phyloP scores from a whole-genome alignment of 1,140 invertebrate species.

The Nebria ingens region DNA sequence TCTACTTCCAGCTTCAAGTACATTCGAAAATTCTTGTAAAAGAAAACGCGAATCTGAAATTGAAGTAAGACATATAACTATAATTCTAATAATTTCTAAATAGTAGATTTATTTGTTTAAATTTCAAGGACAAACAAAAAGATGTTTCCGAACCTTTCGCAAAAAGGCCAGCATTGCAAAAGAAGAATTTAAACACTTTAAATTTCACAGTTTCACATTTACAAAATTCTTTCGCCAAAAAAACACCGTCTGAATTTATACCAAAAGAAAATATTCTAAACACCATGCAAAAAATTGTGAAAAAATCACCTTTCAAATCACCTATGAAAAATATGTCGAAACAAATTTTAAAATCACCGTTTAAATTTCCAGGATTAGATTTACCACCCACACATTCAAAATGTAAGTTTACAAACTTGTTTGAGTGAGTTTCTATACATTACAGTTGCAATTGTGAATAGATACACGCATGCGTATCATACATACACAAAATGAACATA shows the following conservation, averaged over 20 bases:
- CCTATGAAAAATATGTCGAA: background rate
- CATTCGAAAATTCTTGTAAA: slow-evolving; percentile 14
- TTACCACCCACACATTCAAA: background rate
- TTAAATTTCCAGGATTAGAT: background rate
- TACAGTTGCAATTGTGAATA: too few species aligned
- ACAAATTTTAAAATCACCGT: slow-evolving; percentile 1
- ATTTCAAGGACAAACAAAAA: background rate
- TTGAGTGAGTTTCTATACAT: background rate
- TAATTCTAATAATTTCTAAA: background rate
- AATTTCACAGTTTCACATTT: slow-evolving; percentile 9
- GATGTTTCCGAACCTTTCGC: background rate
- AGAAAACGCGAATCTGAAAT: slow-evolving; percentile 9
- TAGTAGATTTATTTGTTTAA: background rate
- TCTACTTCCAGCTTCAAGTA: slow-evolving; percentile 17
- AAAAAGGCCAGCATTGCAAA: background rate
- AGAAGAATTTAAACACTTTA: background rate
- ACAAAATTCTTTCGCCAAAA: slow-evolving; percentile 9
- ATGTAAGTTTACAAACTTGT: background rate
- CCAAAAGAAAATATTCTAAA: background rate
- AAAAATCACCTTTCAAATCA: slow-evolving; percentile 12
- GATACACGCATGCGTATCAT: too few species aligned
- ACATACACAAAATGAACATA: too few species aligned
- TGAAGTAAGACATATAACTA: background rate
- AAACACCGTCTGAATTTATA: background rate
- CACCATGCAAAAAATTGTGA: background rate